These are phyloP conservation scores for Rhabdornis inornatus DNA, from an alignment of 2,113 vertebrate genomes.

Conservation along the genomic window DNA sequence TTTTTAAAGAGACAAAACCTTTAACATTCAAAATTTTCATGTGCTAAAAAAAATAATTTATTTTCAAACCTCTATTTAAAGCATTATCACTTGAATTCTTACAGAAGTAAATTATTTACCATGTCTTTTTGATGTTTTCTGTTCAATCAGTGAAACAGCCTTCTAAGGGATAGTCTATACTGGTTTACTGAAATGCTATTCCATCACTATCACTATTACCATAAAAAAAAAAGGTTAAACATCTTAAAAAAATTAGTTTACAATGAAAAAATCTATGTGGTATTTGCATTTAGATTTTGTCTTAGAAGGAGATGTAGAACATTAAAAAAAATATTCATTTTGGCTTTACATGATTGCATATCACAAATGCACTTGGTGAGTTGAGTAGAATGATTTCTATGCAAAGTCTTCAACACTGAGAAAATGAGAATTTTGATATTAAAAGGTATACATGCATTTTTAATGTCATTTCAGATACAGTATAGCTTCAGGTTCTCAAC, in stretches of 20 bases:
- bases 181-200: neutral
- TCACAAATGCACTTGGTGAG: neutral
- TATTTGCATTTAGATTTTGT: neutral
- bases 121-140: neutral
- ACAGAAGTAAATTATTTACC: neutral
- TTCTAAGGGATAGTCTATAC: neutral
- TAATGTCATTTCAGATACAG: neutral
- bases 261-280: neutral
- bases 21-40: neutral
- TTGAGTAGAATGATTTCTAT: neutral
- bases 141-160: neutral
- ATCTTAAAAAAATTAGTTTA: neutral
- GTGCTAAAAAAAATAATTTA: neutral
- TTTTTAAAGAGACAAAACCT: rapidly evolving
- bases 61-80: neutral
- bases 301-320: neutral
- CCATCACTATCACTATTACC: neutral
- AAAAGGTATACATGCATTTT: neutral
- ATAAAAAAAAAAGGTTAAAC: neutral
- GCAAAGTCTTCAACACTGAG: neutral
- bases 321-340: neutral
- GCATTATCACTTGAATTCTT: neutral
- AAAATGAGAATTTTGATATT: neutral
- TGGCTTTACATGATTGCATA: neutral
- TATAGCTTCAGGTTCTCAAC: neutral